Conservation (phyloP, 2,797 vertebrate genomes). For the Rachycentron canadum region DNA sequence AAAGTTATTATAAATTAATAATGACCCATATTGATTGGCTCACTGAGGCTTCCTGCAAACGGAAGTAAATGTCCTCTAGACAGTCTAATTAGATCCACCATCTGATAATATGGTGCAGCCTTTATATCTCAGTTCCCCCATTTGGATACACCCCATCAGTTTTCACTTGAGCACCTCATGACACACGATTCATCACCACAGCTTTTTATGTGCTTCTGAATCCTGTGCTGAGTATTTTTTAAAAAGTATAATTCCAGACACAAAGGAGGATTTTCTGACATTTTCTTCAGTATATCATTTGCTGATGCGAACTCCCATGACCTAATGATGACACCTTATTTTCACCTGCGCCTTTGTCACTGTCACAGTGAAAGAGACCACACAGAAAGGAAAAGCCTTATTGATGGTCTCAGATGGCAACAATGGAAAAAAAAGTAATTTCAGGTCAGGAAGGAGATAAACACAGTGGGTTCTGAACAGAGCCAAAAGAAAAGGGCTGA, state of each 20-base stretch:
- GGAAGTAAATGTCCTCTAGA: slow-evolving; percentile 50
- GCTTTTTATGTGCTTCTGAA: slow-evolving; percentile 27
- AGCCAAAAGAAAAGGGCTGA: slow-evolving; percentile 33
- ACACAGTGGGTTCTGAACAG: slow-evolving; percentile 24
- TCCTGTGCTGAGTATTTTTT: background rate
- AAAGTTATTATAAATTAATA: slow-evolving; percentile 78
- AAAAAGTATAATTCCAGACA: background rate
- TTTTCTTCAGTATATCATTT: slow-evolving; percentile 30
- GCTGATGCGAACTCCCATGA: background rate
- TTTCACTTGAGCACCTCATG: slow-evolving; percentile 24
- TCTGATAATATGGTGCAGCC: slow-evolving; percentile 43
- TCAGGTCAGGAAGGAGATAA: slow-evolving; percentile 58
- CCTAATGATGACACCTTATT: background rate
- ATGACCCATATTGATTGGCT: slow-evolving; percentile 76
- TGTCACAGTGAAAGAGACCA: slow-evolving; percentile 15
- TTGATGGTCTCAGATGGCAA: slow-evolving; percentile 40
- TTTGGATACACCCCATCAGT: slow-evolving; percentile 11
- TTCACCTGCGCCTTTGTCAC: slow-evolving; percentile 35
- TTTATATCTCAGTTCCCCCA: slow-evolving; percentile 36
- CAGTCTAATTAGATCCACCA: slow-evolving; percentile 57
- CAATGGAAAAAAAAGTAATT: slow-evolving; percentile 60
- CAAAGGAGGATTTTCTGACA: background rate
- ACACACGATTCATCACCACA: background rate
- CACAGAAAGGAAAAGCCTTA: slow-evolving; percentile 26
- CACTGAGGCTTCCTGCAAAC: slow-evolving; percentile 64